Evolutionary conservation across 2,888 invertebrate genomes (phyloP), one percentile per base, ranked within the genome.

Genomic region (Drosophila pseudotalamancana): DNA sequence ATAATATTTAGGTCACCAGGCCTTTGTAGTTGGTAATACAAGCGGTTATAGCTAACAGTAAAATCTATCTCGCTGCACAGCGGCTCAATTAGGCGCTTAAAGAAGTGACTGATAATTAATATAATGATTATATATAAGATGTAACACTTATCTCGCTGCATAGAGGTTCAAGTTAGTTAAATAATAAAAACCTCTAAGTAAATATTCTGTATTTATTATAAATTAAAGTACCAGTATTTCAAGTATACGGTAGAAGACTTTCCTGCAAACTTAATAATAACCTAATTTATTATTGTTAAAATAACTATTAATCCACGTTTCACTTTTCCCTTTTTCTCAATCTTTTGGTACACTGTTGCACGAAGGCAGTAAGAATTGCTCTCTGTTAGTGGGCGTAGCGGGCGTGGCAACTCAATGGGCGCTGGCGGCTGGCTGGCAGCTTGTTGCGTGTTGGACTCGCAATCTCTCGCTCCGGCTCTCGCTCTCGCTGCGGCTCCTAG

Each of bases 371-470:
- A 56, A 37, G 31, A 6, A 23, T 1, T 32, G 46, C 32, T 21
- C 46, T 46, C 46, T 2, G 32, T 11, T 21, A 34, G 32, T 43
- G 29, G 29, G 43, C n/a, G 3, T n/a, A 21, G 32, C 55, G 40
- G 56, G 63, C 57, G 48, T 29, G 40, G 29, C 32, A 43, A 12
- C 29, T 51, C 12, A 14, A 19, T 18, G 42, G 48, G 57, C 59
- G 55, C n/a, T n/a, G n/a, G 23, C 42, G 61, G 54, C 59, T 62
- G 62, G 40, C 45, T 56, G 49, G 70, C 74, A 73, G 81, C 81
- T 81, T 84, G 85, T 81, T 81, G 80, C 80, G 75, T 74, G 31
- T 29, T 51, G 64, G 57, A 42, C 1, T 31, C 14, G 32, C 11
- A 4, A 2, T 31, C 31, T 31, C 31, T 11, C 9, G 2, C 19